These are phyloP conservation scores for Azorinus chamasolen DNA, from an alignment of 2,888 invertebrate species.

Conservation along the genomic window DNA sequence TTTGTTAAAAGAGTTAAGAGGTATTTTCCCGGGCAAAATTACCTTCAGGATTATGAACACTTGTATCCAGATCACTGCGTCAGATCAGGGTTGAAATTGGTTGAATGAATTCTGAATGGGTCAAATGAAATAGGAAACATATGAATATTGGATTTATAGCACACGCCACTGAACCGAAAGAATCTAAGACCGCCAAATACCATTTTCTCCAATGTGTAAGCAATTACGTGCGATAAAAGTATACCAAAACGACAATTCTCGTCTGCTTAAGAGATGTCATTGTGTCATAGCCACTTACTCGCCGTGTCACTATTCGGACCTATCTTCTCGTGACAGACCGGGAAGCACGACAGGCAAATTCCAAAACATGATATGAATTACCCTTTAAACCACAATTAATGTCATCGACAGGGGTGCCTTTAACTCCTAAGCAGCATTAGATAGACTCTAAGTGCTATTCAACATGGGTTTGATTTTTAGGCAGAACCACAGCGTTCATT, in stretches of 20 bases:
- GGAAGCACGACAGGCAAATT: slow-evolving; percentile 42
- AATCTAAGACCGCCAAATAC: slow-evolving; percentile 32
- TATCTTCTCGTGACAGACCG: slow-evolving; percentile 18
- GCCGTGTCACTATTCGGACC: slow-evolving; percentile 7
- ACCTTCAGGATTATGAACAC: too few relatives aligned
- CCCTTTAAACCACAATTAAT: slow-evolving; percentile 71
- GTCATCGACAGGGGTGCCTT: slow-evolving; percentile 37
- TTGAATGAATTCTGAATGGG: too few relatives aligned
- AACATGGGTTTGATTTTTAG: slow-evolving; percentile 43
- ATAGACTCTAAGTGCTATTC: slow-evolving; percentile 26
- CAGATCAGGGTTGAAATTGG: too few relatives aligned
- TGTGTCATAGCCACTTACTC: slow-evolving; percentile 30
- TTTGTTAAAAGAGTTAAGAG: too few relatives aligned
- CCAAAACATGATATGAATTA: slow-evolving; percentile 64
- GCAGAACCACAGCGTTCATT: slow-evolving; percentile 4
- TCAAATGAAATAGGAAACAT: too few relatives aligned
- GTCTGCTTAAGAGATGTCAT: slow-evolving; percentile 36
- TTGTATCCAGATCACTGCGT: too few relatives aligned
- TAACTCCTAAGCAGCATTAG: not conserved
- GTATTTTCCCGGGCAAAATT: too few relatives aligned
- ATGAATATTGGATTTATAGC: too few relatives aligned
- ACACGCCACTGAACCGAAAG: too few relatives aligned
- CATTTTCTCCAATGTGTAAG: slow-evolving; percentile 35
- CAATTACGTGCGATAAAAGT: slow-evolving; percentile 46
- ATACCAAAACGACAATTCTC: slow-evolving; percentile 37